phyloP scores from a whole-genome alignment of 2,113 vertebrate species.

The Paramisgurnus dabryanus region DNA sequence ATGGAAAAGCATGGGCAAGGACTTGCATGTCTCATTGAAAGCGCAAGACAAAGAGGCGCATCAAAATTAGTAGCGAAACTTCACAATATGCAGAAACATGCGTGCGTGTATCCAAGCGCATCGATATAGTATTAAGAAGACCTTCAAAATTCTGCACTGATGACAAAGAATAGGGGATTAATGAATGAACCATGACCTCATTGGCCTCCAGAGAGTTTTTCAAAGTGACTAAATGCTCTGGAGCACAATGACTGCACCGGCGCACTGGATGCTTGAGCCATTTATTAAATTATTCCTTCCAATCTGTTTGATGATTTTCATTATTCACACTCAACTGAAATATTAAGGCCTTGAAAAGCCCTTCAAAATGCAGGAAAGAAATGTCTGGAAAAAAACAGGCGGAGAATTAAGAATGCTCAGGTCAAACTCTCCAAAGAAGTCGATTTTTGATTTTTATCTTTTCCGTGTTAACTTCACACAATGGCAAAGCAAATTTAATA shows the following conservation, averaged over 20 bases:
- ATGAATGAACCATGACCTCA: slow-evolving; percentile 57
- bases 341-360: slow-evolving; percentile 60
- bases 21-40: slow-evolving; percentile 16
- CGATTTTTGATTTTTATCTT: neutral
- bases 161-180: slow-evolving; percentile 47
- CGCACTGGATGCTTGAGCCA: slow-evolving; percentile 27
- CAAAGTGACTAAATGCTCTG: slow-evolving; percentile 52
- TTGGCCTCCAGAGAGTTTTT: slow-evolving; percentile 46
- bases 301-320: slow-evolving; percentile 58
- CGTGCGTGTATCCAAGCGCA: neutral
- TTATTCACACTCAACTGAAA: slow-evolving; percentile 56
- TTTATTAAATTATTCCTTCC: slow-evolving; percentile 59
- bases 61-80: too few species aligned
- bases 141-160: slow-evolving; percentile 43
- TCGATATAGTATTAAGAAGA: slow-evolving; percentile 35
- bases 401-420: slow-evolving; percentile 39
- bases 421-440: slow-evolving; percentile 27
- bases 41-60: neutral
- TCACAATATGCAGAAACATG: neutral
- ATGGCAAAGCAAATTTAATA: slow-evolving; percentile 22
- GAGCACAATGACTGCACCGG: slow-evolving; percentile 49
- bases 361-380: slow-evolving; percentile 53
- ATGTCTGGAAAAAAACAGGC: slow-evolving; percentile 42
- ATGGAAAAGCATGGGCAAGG: slow-evolving; percentile 5
- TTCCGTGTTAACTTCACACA: slow-evolving; percentile 38